Conservation (phyloP, 2,113 vertebrate genomes). For the Pluvialis apricaria region DNA sequence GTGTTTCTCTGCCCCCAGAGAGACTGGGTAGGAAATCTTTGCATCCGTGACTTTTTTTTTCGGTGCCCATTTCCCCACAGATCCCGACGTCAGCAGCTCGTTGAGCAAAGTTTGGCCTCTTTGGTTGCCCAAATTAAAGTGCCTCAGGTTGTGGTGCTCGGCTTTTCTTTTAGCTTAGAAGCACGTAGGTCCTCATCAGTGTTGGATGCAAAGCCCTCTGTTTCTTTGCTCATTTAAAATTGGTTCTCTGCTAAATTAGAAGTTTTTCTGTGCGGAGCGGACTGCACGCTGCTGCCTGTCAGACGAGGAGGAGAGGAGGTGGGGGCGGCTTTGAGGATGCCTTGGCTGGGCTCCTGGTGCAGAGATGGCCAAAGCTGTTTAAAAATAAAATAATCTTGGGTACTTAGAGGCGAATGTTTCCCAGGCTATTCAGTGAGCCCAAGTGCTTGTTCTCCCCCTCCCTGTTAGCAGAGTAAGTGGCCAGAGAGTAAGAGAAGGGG, state of each 20-base stretch:
- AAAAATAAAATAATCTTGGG: too few relatives aligned
- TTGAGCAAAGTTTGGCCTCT: background rate
- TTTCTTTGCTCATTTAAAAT: background rate
- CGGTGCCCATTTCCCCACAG: background rate
- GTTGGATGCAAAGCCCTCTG: background rate
- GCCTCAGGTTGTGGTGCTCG: background rate
- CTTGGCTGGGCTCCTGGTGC: background rate
- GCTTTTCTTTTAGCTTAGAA: background rate
- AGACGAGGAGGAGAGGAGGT: too few relatives aligned
- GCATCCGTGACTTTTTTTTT: background rate
- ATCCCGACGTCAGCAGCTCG: fast-evolving
- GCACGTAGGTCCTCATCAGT: background rate
- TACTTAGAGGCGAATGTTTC: background rate
- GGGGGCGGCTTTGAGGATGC: background rate
- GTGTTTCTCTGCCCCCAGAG: background rate
- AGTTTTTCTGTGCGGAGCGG: background rate
- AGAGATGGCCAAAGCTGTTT: background rate
- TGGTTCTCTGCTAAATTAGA: background rate
- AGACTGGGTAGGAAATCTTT: background rate
- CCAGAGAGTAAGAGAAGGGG: background rate
- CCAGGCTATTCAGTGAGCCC: background rate
- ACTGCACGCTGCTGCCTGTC: background rate
- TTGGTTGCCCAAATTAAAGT: background rate
- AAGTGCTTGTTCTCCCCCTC: background rate
- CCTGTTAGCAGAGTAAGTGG: too few relatives aligned